A percentile compares a stretch with the other conserved stretches of the same genome.
Conservation (phyloP, 2,113 vertebrate species). For the Panthera uncia region DNA sequence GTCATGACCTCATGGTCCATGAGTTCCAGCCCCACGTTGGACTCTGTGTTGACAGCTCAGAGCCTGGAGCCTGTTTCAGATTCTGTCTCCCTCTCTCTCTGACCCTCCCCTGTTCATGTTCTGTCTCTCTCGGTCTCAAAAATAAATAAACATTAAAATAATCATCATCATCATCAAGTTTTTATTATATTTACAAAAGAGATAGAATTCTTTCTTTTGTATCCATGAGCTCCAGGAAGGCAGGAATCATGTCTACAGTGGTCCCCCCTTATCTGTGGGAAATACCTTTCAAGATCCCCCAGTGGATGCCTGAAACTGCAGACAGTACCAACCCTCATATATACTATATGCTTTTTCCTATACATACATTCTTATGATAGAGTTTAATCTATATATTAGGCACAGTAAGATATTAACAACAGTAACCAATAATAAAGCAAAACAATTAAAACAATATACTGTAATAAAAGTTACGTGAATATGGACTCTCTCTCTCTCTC, state of each 20-base stretch:
- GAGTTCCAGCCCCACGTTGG: too few relatives aligned
- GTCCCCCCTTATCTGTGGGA: not conserved
- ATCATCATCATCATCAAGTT: not conserved
- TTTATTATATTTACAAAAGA: slow-evolving; percentile 27
- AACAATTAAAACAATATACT: not conserved
- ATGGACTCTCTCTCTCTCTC: not conserved
- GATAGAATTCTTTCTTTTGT: not conserved
- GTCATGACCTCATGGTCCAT: too few relatives aligned
- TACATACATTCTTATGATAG: not conserved
- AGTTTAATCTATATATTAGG: not conserved
- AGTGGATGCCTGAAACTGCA: not conserved
- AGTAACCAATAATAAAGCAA: not conserved
- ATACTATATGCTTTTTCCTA: not conserved
- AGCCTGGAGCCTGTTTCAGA: too few relatives aligned
- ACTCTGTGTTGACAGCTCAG: too few relatives aligned
- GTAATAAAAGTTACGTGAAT: not conserved
- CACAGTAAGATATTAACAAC: not conserved
- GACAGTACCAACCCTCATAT: not conserved
- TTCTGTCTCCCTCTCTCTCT: too few relatives aligned
- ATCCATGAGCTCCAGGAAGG: not conserved
- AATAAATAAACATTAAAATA: too few relatives aligned
- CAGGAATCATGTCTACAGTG: not conserved
- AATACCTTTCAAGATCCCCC: not conserved
- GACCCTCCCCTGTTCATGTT: too few relatives aligned
- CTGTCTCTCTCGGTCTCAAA: too few relatives aligned